phyloP scores from a whole-genome alignment of 2,888 invertebrate species.

The Torymus texanus region DNA sequence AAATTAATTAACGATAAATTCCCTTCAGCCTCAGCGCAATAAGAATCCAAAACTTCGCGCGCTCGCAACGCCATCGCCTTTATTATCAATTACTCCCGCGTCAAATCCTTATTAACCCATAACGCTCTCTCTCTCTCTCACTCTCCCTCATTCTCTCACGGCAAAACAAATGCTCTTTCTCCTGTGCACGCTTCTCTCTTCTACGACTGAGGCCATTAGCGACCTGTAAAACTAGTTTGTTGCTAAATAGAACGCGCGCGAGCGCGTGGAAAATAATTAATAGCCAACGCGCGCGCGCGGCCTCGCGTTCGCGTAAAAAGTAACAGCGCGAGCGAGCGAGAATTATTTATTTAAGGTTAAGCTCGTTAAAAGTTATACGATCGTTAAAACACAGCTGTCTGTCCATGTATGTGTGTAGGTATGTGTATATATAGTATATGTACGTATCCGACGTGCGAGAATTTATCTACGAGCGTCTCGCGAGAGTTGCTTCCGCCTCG shows the following conservation, averaged over 20 bases:
- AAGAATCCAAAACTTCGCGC: too few species aligned
- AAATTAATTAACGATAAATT: too few species aligned
- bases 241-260: constrained; percentile 28
- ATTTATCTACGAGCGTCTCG: constrained; percentile 41
- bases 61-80: too few species aligned
- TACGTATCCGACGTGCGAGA: neutral
- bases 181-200: too few species aligned
- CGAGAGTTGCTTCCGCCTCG: constrained; percentile 62
- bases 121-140: too few species aligned
- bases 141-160: too few species aligned
- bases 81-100: too few species aligned
- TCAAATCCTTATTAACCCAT: neutral
- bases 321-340: constrained; percentile 10
- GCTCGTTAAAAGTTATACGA: constrained; percentile 46
- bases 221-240: constrained; percentile 36
- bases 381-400: constrained; percentile 46
- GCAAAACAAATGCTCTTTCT: too few species aligned
- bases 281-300: constrained; percentile 9
- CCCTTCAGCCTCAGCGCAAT: too few species aligned
- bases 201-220: constrained; percentile 14
- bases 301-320: constrained; percentile 34
- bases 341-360: constrained; percentile 49
- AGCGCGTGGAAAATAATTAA: constrained; percentile 43
- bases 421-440: too few species aligned
- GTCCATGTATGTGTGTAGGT: neutral